Evolutionary conservation across 2,113 vertebrate genomes (phyloP).

Genomic region (Callocephalon fimbriatum): DNA sequence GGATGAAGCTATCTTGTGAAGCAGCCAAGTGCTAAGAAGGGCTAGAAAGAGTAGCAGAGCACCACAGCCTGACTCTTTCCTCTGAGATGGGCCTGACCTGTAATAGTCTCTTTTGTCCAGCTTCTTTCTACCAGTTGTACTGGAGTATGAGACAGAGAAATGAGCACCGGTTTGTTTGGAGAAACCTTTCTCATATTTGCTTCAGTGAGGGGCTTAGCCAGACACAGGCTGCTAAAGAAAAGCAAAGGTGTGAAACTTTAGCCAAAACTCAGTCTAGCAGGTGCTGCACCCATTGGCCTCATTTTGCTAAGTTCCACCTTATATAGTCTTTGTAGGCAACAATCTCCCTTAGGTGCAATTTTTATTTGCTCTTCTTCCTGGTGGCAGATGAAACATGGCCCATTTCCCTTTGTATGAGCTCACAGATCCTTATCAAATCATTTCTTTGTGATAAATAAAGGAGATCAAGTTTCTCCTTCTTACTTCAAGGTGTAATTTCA

Average conservation of each 20-base stretch:
- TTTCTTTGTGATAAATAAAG: constrained; percentile 2
- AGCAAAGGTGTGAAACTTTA: background rate
- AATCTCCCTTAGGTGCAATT: background rate
- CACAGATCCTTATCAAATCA: constrained; percentile 1
- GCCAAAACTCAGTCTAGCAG: background rate
- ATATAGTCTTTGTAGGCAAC: background rate
- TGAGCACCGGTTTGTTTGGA: background rate
- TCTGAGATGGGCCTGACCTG: background rate
- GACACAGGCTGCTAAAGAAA: background rate
- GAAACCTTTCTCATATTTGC: background rate
- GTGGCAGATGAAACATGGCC: background rate
- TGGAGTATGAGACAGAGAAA: background rate
- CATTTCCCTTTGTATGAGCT: background rate
- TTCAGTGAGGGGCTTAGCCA: background rate
- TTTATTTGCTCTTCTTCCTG: background rate
- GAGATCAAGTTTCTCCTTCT: background rate
- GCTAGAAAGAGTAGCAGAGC: background rate
- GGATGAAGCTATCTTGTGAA: background rate
- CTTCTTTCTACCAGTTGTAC: background rate
- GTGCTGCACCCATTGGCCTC: background rate
- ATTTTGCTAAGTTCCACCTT: background rate
- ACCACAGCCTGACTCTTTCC: background rate
- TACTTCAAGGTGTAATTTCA: background rate
- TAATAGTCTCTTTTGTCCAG: background rate
- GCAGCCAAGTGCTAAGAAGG: background rate